These are phyloP conservation scores for Daboia siamensis DNA, from an alignment of 2,113 vertebrate genomes.

Conservation along the genomic window DNA sequence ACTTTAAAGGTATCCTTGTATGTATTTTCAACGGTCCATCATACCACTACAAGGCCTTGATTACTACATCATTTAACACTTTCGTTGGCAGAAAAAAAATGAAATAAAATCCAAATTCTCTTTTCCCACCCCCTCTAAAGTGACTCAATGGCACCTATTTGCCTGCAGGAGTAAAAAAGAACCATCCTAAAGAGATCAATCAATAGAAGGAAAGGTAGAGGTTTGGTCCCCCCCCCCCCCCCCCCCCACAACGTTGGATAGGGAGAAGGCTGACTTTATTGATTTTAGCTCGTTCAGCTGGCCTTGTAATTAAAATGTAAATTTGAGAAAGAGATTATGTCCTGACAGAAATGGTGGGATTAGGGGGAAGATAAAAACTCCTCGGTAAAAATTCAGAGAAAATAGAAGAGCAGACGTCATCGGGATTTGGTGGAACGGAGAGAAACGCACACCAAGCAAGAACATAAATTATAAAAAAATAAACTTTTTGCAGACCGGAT, in stretches of 20 bases:
- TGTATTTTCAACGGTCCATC: background rate
- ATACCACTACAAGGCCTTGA: background rate
- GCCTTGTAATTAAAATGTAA: slow-evolving; percentile 99
- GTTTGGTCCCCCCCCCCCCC: slow-evolving; percentile 64
- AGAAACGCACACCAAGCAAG: slow-evolving; percentile 48
- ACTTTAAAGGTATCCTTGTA: background rate
- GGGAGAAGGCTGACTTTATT: slow-evolving; percentile 82
- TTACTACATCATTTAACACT: background rate
- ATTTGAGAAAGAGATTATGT: slow-evolving; percentile 98
- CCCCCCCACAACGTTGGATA: slow-evolving; percentile 62
- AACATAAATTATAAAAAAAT: slow-evolving; percentile 46
- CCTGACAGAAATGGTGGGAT: slow-evolving; percentile 94
- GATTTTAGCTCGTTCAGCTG: slow-evolving; percentile 94
- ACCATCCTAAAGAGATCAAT: slow-evolving; percentile 78
- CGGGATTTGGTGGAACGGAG: slow-evolving; percentile 65
- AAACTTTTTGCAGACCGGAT: background rate
- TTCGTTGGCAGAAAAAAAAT: slow-evolving; percentile 42
- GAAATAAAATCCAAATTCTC: slow-evolving; percentile 50
- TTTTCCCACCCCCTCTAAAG: slow-evolving; percentile 65
- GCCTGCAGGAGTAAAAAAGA: slow-evolving; percentile 78
- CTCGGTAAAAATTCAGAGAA: slow-evolving; percentile 78
- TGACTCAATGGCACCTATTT: slow-evolving; percentile 79
- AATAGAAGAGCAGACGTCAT: slow-evolving; percentile 61
- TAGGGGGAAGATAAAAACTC: slow-evolving; percentile 86
- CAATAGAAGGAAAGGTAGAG: slow-evolving; percentile 83